Evolutionary conservation across 2,888 invertebrate species (phyloP).

Genomic region (Cenopis cana): DNA sequence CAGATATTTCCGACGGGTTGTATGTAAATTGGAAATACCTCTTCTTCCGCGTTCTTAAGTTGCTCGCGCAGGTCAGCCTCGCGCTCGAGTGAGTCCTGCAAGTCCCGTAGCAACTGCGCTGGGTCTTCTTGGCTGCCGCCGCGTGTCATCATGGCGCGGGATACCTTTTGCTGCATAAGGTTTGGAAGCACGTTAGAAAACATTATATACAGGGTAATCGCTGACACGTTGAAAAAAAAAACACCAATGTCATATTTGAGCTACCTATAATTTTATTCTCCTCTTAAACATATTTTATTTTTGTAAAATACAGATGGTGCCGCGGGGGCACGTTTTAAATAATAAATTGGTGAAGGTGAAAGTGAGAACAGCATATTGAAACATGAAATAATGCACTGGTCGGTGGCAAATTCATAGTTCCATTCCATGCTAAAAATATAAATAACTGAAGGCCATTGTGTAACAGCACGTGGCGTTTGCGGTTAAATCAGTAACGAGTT

Average conservation of each 20-base stretch:
- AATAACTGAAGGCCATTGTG: conserved; percentile 10
- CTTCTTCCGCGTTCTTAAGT: conserved; percentile 96
- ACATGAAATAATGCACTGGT: conserved; percentile 1
- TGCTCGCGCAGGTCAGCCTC: conserved; percentile 98
- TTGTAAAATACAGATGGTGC: too few relatives aligned
- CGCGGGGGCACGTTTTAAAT: too few relatives aligned
- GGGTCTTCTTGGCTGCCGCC: conserved; percentile 93
- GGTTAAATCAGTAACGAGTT: conserved; percentile 1
- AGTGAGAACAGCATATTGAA: background rate
- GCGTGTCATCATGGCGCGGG: conserved; percentile 89
- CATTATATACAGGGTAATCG: too few relatives aligned
- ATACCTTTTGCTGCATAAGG: conserved; percentile 89
- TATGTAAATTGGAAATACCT: conserved; percentile 81
- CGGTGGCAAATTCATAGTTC: conserved; percentile 11
- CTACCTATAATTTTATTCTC: too few relatives aligned
- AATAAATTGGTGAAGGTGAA: too few relatives aligned
- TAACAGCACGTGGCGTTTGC: conserved; percentile 15
- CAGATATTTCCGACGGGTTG: too few relatives aligned
- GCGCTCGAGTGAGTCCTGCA: conserved; percentile 96
- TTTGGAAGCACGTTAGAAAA: too few relatives aligned
- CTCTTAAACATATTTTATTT: too few relatives aligned
- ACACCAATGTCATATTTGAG: too few relatives aligned
- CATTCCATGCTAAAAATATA: conserved; percentile 28
- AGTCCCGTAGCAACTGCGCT: conserved; percentile 92
- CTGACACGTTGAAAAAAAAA: too few relatives aligned